Conservation (phyloP, 64 coral and sea anemone genomes). For the Stylophora pistillata region DNA sequence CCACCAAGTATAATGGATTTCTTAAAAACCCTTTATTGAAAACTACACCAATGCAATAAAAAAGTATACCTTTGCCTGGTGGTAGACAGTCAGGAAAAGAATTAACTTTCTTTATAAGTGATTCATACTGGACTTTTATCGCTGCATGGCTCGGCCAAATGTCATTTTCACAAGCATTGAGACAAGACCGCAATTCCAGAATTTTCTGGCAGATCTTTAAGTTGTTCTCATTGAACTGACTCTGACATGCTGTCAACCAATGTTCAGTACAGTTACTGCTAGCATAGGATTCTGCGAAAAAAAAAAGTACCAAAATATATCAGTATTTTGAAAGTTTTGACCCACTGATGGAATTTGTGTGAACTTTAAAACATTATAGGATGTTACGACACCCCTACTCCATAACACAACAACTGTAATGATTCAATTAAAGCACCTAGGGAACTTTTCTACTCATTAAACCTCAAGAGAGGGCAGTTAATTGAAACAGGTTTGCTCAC, state of each 20-base stretch:
- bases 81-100: constrained; percentile 18
- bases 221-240: constrained; percentile 36
- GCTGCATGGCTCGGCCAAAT: neutral
- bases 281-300: neutral
- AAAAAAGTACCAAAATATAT: neutral
- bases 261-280: constrained; percentile 9
- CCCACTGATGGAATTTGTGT: no score
- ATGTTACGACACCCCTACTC: no score
- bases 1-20: no score
- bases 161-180: neutral
- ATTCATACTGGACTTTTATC: neutral
- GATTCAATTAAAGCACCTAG: no score
- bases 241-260: neutral
- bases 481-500: no score
- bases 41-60: neutral
- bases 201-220: neutral
- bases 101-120: constrained; percentile 16
- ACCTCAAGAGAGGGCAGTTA: no score
- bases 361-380: no score
- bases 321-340: no score
- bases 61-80: constrained; percentile 8
- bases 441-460: no score
- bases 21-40: no score
- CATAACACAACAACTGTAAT: no score
- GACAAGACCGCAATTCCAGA: neutral